Evolutionary conservation across 1,140 invertebrate species (phyloP).

Genomic region (Olivierus martensii): DNA sequence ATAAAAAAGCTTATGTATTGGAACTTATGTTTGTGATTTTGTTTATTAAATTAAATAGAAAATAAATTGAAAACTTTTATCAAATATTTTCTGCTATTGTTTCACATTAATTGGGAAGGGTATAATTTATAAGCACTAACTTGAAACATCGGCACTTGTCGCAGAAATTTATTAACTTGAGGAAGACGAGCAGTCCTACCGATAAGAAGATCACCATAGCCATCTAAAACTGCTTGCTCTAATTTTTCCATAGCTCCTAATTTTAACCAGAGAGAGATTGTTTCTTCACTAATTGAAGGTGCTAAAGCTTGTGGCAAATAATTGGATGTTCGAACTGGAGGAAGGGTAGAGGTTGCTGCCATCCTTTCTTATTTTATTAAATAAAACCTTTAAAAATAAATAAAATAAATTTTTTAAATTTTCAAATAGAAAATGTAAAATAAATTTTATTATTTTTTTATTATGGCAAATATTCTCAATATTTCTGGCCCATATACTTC

Average conservation of each 20-base stretch:
- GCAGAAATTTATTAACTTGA: conserved; percentile 74
- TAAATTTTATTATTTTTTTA: too few species aligned
- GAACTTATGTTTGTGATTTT: too few species aligned
- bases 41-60: too few species aligned
- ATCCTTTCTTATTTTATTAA: conserved; percentile 1
- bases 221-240: conserved; percentile 68
- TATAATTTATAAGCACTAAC: conserved; percentile 37
- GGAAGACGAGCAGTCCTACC: conserved; percentile 53
- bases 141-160: conserved; percentile 81
- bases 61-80: too few species aligned
- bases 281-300: conserved; percentile 17
- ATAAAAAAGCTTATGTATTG: too few species aligned
- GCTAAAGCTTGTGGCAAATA: conserved; percentile 10
- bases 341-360: conserved; percentile 11
- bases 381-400: not conserved
- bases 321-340: conserved; percentile 11
- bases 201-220: conserved; percentile 62
- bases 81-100: too few species aligned
- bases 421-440: too few species aligned
- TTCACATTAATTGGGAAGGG: not conserved
- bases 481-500: too few species aligned
- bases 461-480: too few species aligned
- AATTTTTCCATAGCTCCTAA: conserved; percentile 74
- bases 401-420: too few species aligned
- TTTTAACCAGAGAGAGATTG: conserved; percentile 41